These are phyloP conservation scores for Onychostruthus taczanowskii DNA, from an alignment of 2,113 vertebrate genomes.

Conservation along the genomic window DNA sequence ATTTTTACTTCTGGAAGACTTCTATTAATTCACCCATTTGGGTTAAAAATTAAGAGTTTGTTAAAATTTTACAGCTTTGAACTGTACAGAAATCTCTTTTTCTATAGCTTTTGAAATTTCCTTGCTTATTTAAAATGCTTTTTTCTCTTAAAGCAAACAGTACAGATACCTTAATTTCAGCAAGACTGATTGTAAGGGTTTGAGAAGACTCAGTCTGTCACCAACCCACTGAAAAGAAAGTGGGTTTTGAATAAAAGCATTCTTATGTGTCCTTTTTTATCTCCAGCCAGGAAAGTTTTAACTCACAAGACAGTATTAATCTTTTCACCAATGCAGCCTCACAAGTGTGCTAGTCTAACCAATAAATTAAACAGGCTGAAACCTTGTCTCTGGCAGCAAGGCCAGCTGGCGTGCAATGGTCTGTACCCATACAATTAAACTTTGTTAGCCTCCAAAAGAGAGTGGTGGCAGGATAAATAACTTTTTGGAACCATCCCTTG, in stretches of 20 bases:
- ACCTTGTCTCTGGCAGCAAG: neutral
- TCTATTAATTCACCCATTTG: neutral
- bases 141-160: neutral
- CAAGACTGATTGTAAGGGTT: neutral
- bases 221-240: neutral
- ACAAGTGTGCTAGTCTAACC: neutral
- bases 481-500: neutral
- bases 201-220: neutral
- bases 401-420: neutral
- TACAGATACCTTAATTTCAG: neutral
- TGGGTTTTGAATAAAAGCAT: neutral
- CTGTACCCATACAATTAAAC: slow-evolving; percentile 3
- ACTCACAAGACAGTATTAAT: neutral
- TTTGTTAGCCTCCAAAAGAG: neutral
- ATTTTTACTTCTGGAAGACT: neutral
- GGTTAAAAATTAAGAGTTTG: neutral
- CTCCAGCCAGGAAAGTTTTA: neutral
- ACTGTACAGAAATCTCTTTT: neutral
- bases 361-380: neutral
- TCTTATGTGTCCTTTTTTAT: neutral
- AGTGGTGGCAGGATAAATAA: neutral
- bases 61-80: neutral
- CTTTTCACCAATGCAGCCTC: neutral
- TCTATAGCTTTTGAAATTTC: neutral
- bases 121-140: neutral